Evolutionary conservation across 2,888 invertebrate genomes (phyloP).

Genomic region (Alcis repandata): DNA sequence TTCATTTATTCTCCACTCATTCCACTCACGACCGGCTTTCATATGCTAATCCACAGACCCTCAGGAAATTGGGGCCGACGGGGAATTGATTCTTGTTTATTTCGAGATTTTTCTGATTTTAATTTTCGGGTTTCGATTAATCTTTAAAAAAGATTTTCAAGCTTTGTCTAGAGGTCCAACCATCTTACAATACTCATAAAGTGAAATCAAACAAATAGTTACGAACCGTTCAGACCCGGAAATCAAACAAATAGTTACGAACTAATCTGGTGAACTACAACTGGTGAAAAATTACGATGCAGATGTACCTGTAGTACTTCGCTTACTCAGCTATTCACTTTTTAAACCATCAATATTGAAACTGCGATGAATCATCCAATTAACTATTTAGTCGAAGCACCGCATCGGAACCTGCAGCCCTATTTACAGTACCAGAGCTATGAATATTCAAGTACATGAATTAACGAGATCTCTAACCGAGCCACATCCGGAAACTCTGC

Average conservation of each 20-base stretch:
- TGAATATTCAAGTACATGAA: constrained; percentile 39
- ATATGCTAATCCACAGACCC: constrained; percentile 32
- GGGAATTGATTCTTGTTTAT: constrained; percentile 16
- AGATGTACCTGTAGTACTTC: background rate
- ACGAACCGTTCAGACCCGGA: background rate
- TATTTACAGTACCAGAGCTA: constrained; percentile 12
- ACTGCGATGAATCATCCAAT: constrained; percentile 1
- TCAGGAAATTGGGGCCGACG: constrained; percentile 21
- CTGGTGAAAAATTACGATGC: background rate
- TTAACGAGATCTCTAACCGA: constrained; percentile 31
- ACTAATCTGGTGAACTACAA: background rate
- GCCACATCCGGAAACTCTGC: constrained; percentile 29
- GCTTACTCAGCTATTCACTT: background rate
- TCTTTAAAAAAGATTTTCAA: background rate
- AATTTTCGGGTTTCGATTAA: background rate
- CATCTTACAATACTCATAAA: too few relatives aligned
- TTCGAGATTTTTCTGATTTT: constrained; percentile 13
- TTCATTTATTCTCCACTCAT: constrained; percentile 22
- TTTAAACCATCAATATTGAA: background rate
- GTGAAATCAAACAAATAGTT: background rate
- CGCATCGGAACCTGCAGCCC: background rate
- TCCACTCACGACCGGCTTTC: constrained; percentile 28
- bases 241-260: background rate
- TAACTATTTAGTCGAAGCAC: constrained; percentile 5
- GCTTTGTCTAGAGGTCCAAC: too few relatives aligned